Base-by-base conservation (phyloP, 2,888 invertebrate genomes). In the Zhuqinia jingwanae region DNA sequence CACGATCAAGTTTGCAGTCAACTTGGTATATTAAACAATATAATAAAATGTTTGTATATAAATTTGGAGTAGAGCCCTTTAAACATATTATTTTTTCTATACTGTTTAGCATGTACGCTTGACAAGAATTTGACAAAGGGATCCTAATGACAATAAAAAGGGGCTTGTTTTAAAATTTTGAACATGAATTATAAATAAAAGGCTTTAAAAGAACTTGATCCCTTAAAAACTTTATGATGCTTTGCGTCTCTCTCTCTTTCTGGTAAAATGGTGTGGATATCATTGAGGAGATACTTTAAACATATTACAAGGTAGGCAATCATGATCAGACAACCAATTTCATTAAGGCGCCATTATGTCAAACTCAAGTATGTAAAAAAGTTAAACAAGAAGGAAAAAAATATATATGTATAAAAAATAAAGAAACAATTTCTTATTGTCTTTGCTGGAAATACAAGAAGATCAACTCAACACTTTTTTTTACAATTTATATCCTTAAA, bases 271-370 rank as follows among this genome's bases (percentile, higher is more conserved):
- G n/a, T 75, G 75, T 75, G 75, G 75, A 75, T 53, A 85, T 85
- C 63, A 63, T 80, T 63, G n/a, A 81, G 30, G 58, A 86, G 77
- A 82, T 77, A 87, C 45, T 76, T 82, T 82, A 77, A 77, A 70
- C 82, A 77, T 87, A 87, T 87, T 87, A 87, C 87, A 87, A 87
- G 87, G 87, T 65, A 85, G 79, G 87, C 89, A 86, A 88, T 89
- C 88, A 89, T 90, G 90, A 90, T 90, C 89, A 89, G 88, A 88
- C 88, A 89, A 89, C 88, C 90, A 90, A 90, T 90, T 90, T 90
- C 90, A 90, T 90, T 90, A 90, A 87, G 90, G 90, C 90, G 90
- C 90, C 90, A 90, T 91, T 90, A 91, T 90, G 90, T 90, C 90
- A 90, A 90, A 88, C 88, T 83, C 30, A 82, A 75, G 85, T 85